phyloP scores from a whole-genome alignment of 2,797 vertebrate genomes.

The Pelobates cultripes region DNA sequence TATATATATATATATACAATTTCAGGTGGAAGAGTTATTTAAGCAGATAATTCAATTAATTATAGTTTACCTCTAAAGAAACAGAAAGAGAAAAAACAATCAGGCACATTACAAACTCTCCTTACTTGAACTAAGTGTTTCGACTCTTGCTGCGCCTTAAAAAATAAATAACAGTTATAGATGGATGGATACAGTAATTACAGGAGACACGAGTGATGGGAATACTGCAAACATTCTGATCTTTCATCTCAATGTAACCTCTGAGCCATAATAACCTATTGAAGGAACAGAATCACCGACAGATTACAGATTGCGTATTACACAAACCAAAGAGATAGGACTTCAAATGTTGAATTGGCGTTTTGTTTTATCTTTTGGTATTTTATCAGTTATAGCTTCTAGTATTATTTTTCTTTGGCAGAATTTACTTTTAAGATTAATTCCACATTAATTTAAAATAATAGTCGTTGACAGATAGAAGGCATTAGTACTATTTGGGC shows the following conservation, averaged over 20 bases:
- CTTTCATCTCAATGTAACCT: conserved; percentile 30
- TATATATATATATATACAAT: no score
- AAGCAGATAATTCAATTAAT: no score
- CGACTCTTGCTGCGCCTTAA: no score
- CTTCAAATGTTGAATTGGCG: background rate
- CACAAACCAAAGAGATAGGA: background rate
- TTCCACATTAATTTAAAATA: background rate
- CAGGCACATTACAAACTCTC: no score
- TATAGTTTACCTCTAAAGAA: no score
- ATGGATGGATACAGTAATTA: conserved; percentile 40
- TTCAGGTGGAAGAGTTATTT: no score
- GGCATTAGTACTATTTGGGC: background rate
- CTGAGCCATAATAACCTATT: conserved; percentile 6
- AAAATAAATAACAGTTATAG: background rate
- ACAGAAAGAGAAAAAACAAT: no score
- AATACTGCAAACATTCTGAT: conserved; percentile 20
- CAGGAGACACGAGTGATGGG: conserved; percentile 1
- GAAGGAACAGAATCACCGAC: conserved; percentile 7
- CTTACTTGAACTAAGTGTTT: no score
- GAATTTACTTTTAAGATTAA: no score
- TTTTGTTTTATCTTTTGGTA: background rate
- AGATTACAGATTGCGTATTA: conserved; percentile 14
- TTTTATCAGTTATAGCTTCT: no score
- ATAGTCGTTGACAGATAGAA: background rate
- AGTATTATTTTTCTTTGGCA: no score